Evolutionary conservation across 2,888 invertebrate species (phyloP).

Genomic region (Nemurella pictetii): DNA sequence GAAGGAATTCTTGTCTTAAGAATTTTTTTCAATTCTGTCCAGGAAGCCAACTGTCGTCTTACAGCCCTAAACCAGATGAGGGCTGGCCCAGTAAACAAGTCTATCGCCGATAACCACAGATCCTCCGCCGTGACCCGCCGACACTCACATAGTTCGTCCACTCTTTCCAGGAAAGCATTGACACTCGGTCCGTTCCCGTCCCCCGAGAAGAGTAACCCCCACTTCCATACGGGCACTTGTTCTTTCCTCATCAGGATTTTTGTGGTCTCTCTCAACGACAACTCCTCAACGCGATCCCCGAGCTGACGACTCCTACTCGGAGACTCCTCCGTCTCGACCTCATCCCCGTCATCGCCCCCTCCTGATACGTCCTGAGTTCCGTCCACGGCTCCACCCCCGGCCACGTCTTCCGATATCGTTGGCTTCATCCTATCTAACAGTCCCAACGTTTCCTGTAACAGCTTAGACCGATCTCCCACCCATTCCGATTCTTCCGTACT

Average conservation of each 20-base stretch:
- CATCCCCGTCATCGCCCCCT: too few relatives aligned
- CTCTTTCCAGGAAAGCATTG: constrained; percentile 11
- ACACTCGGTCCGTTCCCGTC: background rate
- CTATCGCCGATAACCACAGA: background rate
- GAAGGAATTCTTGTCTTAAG: background rate
- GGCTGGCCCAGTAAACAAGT: background rate
- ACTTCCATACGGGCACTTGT: constrained; percentile 33
- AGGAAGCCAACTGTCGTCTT: background rate
- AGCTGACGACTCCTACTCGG: too few relatives aligned
- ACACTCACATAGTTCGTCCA: constrained; percentile 4
- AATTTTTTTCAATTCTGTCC: background rate
- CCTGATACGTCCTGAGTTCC: too few relatives aligned
- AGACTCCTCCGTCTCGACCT: too few relatives aligned
- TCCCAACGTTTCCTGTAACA: background rate
- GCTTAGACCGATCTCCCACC: background rate
- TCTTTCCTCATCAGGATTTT: background rate
- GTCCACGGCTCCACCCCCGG: too few relatives aligned
- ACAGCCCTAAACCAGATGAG: constrained; percentile 7
- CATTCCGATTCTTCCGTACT: background rate
- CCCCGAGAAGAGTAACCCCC: constrained; percentile 41
- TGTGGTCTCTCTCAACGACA: too few relatives aligned
- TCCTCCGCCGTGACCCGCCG: background rate
- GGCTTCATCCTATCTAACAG: too few relatives aligned
- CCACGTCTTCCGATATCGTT: too few relatives aligned
- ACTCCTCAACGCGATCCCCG: too few relatives aligned